Conservation (phyloP, 64 coral and sea anemone species). For the Acropora yongei region DNA sequence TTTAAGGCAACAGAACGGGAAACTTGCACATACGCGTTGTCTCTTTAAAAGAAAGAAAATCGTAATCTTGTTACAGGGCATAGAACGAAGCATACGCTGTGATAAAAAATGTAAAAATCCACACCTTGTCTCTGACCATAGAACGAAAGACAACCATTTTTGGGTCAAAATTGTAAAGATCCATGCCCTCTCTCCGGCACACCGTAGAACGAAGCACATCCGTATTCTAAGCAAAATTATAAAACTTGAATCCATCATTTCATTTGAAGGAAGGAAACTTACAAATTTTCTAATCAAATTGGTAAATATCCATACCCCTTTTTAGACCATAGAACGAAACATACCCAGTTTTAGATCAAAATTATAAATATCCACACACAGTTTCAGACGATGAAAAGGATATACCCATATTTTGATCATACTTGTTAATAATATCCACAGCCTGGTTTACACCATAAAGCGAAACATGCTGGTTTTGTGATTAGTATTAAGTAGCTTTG, state of each 20-base stretch:
- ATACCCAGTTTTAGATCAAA: constrained; percentile 6
- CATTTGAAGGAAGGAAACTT: not conserved
- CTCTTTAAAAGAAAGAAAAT: not conserved
- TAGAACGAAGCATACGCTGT: not conserved
- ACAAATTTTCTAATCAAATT: not conserved
- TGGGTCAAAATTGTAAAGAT: not conserved
- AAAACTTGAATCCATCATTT: not conserved
- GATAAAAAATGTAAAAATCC: not conserved
- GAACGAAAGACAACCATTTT: constrained; percentile 1
- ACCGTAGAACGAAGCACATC: not conserved
- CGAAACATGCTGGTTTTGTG: not conserved
- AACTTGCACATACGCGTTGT: not conserved
- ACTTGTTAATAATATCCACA: constrained; percentile 12
- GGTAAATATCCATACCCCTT: not conserved
- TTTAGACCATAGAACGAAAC: not conserved
- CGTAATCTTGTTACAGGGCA: not conserved
- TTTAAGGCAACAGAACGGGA: not conserved
- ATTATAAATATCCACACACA: not conserved
- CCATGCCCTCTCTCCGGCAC: not conserved
- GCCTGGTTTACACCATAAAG: constrained; percentile 4
- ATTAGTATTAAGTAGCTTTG: not conserved
- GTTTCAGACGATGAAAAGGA: constrained; percentile 8
- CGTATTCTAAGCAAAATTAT: not conserved
- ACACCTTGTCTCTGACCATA: not conserved
- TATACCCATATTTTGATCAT: constrained; percentile 11